Conservation (phyloP, 2,113 vertebrate species). For the Ivindomyrus marchei region DNA sequence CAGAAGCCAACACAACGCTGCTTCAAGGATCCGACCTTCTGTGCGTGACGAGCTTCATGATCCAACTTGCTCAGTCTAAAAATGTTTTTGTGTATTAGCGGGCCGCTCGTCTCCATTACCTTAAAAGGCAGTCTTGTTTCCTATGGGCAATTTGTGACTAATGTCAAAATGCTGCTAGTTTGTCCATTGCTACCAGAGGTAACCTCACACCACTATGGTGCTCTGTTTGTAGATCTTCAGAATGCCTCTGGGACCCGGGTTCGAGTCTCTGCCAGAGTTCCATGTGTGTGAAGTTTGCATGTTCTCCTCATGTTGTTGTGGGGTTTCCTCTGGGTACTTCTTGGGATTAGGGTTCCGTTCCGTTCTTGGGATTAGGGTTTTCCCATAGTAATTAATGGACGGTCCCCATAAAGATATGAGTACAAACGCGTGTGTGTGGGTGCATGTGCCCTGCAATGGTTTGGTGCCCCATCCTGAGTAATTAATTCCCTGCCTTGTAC, state of each 20-base stretch:
- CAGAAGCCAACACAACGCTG: slow-evolving; percentile 52
- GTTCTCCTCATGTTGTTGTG: neutral
- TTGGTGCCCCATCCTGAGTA: neutral
- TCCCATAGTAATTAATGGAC: neutral
- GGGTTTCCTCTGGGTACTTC: too few species aligned
- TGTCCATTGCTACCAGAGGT: neutral
- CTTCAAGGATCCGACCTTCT: slow-evolving; percentile 47
- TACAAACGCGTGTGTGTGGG: neutral
- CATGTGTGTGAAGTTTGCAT: neutral
- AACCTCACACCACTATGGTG: neutral
- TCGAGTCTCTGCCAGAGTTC: neutral
- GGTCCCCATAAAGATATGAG: neutral
- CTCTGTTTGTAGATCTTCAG: neutral
- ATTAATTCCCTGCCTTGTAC: neutral
- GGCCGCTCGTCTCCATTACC: neutral
- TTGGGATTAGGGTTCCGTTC: too few species aligned
- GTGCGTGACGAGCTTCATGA: slow-evolving; percentile 55
- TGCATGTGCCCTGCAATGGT: neutral
- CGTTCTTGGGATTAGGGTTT: too few species aligned
- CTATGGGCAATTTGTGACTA: neutral
- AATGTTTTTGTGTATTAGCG: neutral
- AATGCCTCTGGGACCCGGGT: neutral
- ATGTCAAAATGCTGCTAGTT: neutral
- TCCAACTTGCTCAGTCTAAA: neutral
- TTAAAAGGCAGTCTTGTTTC: neutral